Base-by-base conservation (phyloP, 2,888 invertebrate genomes). In the Calameuta filiformis region DNA sequence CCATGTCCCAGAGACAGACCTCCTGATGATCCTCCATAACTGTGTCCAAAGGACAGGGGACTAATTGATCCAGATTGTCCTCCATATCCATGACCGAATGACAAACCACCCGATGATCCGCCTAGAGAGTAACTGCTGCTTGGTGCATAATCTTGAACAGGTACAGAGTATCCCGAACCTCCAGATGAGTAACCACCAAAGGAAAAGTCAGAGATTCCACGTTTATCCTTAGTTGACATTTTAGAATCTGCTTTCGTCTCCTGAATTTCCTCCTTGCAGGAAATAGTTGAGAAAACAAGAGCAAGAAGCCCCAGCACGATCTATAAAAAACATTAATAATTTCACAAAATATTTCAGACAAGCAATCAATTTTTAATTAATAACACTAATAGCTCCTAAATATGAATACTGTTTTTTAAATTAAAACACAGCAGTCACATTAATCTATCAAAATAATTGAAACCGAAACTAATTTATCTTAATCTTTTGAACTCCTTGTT, bases 141-240 rank as follows among this genome's bases (percentile, higher is more conserved):
- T 77, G 77, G 79, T 15, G 77, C 35, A 69, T 76, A 73, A n/a
- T 84, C 81, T 30, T 83, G 77, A 11, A 81, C 2, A 0, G 81
- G 79, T 1, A 81, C 79, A 56, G 77, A 76, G 35, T 82, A 83
- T 2, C 85, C 79, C 0, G 83, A 78, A 69, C 82, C 83, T 12
- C 85, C 85, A n/a, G 84, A 80, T 1, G 87, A 83, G 69, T 86
- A 86, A 71, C 85, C 83, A 71, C 85, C 83, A 11, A 83, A 75
- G 85, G 81, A 75, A 87, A 87, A 35, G 6, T 91, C 90, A 6
- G 77, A 81, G 31, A 87, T 81, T 2, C 91, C 91, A 23, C 91
- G 87, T 81, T 91, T 91, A 75, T 88, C 90, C 79, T 91, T 89
- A 1, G 79, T 79, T 30, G 73, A 37, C 11, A 37, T n/a, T 35